Conservation (phyloP, 2,888 invertebrate genomes). For the Tipula vernalis region DNA sequence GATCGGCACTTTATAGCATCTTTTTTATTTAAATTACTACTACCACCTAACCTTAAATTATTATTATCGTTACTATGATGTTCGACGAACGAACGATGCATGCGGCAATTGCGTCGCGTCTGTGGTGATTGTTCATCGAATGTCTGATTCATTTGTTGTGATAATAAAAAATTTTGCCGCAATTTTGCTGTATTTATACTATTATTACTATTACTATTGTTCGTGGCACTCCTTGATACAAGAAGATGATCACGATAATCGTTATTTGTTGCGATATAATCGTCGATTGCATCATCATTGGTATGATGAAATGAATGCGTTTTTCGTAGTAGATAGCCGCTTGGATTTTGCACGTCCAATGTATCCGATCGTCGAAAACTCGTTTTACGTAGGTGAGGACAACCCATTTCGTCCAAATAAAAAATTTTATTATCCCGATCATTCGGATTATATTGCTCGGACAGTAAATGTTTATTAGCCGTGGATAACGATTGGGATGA, state of each 20-base stretch:
- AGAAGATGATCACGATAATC: not conserved
- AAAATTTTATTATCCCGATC: constrained; percentile 12
- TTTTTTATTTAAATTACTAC: not conserved
- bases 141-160: constrained; percentile 19
- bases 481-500: not conserved
- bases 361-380: constrained; percentile 36
- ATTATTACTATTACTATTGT: not conserved
- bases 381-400: constrained; percentile 30
- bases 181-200: constrained; percentile 28
- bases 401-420: constrained; percentile 12
- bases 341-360: constrained; percentile 34
- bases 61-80: constrained; percentile 21
- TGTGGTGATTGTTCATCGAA: not conserved
- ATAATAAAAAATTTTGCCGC: constrained; percentile 30
- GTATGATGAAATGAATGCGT: constrained; percentile 37
- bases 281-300: constrained; percentile 29
- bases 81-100: constrained; percentile 35
- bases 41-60: constrained; percentile 25
- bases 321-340: constrained; percentile 35
- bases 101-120: constrained; percentile 32
- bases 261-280: not conserved
- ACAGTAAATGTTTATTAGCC: not conserved
- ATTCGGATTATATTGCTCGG: not conserved
- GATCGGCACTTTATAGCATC: constrained; percentile 32
- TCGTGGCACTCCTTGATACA: constrained; percentile 7